These are phyloP conservation scores for Probosciger aterrimus DNA, from an alignment of 2,113 vertebrate genomes.

Conservation along the genomic window DNA sequence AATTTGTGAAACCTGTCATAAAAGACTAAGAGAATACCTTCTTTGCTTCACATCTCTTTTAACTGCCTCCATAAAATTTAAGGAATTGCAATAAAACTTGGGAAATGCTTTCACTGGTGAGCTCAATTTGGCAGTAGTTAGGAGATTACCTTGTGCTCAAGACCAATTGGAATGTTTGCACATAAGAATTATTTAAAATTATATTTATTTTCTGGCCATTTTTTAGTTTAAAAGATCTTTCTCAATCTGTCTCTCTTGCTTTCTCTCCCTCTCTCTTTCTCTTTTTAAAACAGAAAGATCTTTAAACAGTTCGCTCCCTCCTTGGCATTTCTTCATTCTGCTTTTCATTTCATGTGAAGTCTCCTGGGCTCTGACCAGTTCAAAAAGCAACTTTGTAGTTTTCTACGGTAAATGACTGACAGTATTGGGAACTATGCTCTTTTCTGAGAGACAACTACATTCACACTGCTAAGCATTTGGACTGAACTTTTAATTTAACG, in stretches of 20 bases:
- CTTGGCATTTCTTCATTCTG: constrained; percentile 44
- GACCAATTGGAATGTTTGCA: constrained; percentile 7
- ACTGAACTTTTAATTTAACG: constrained; percentile 30
- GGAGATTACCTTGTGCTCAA: not conserved
- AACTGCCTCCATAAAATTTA: constrained; percentile 71
- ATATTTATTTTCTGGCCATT: not conserved
- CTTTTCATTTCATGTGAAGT: constrained; percentile 58
- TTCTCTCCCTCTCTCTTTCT: fast-evolving
- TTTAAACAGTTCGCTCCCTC: not conserved
- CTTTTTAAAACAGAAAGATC: not conserved
- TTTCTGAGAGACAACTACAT: constrained; percentile 53
- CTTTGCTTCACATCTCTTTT: constrained; percentile 54
- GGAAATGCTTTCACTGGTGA: constrained; percentile 26
- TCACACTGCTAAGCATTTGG: not conserved
- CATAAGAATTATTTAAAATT: not conserved
- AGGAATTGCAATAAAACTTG: constrained; percentile 61
- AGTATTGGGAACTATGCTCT: constrained; percentile 40
- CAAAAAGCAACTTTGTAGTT: constrained; percentile 55
- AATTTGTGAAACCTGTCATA: constrained; percentile 47
- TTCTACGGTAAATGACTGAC: constrained; percentile 50
- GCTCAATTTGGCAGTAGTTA: constrained; percentile 56
- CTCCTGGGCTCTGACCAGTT: constrained; percentile 61
- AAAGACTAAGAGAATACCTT: constrained; percentile 49
- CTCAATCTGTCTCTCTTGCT: not conserved
- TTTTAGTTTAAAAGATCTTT: not conserved